Conservation (phyloP, 2,113 vertebrate genomes). For the Phaetusa simplex region DNA sequence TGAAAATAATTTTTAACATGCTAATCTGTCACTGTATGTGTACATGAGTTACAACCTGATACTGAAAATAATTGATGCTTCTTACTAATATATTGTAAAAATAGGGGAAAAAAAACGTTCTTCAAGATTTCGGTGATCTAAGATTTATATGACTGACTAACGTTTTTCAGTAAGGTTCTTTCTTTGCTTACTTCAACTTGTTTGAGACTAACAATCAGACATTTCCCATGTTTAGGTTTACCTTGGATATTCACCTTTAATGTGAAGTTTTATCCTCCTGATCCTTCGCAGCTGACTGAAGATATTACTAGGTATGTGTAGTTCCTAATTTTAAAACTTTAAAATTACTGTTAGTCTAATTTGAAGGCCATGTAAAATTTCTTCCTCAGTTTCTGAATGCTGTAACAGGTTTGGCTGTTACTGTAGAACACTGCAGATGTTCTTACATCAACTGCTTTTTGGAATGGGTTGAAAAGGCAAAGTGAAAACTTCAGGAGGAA, state of each 20-base stretch:
- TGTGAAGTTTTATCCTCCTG: slow-evolving; percentile 98
- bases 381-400: not conserved
- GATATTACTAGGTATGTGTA: slow-evolving; percentile 91
- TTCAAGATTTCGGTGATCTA: not conserved
- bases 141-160: not conserved
- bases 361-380: not conserved
- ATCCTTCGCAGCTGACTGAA: slow-evolving; percentile 92
- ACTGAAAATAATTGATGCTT: not conserved
- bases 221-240: slow-evolving; percentile 77
- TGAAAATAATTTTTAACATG: not conserved
- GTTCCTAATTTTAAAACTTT: not conserved
- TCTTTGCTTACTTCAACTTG: not conserved
- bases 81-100: not conserved
- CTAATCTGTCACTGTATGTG: not conserved
- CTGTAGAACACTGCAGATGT: not conserved
- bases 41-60: not conserved
- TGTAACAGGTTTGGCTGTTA: not conserved
- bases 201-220: not conserved
- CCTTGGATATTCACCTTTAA: slow-evolving; percentile 96
- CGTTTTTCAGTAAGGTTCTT: not conserved
- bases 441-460: not conserved
- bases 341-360: not conserved
- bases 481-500: not conserved
- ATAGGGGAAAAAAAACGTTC: not conserved
- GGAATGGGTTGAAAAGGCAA: not conserved